Conservation (phyloP, 2,797 vertebrate genomes). For the Girardinus metallicus region DNA sequence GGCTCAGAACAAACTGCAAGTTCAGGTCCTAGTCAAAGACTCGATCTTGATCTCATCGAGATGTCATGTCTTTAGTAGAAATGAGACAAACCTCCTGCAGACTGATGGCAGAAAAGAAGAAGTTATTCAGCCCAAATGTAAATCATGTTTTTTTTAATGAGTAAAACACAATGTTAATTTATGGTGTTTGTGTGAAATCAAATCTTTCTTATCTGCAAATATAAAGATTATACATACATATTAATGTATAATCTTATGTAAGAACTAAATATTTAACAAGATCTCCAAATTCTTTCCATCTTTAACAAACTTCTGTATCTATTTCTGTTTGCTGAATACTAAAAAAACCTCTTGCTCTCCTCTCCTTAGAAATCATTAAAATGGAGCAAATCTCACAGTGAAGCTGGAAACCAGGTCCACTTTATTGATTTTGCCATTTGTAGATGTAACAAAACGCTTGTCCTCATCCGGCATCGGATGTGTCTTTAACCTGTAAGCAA, state of each 20-base stretch:
- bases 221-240: neutral
- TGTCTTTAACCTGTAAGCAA: neutral
- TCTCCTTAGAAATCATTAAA: constrained; percentile 1
- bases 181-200: neutral
- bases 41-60: neutral
- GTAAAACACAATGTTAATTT: neutral
- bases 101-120: neutral
- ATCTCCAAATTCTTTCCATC: neutral
- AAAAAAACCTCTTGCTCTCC: neutral
- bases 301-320: neutral
- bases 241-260: neutral
- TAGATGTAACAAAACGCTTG: constrained; percentile 4
- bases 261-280: neutral
- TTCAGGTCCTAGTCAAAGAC: neutral
- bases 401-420: neutral
- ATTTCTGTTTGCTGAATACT: neutral
- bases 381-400: neutral
- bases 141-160: neutral
- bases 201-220: neutral
- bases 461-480: neutral
- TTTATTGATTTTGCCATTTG: constrained; percentile 7
- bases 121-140: neutral
- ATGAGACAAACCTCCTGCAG: neutral
- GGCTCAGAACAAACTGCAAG: neutral
- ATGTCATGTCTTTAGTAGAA: neutral